Percentiles rank a stretch among this genome's conserved stretches.
phyloP scores from a whole-genome alignment of 2,113 vertebrate genomes.

The Spermophilus dauricus region DNA sequence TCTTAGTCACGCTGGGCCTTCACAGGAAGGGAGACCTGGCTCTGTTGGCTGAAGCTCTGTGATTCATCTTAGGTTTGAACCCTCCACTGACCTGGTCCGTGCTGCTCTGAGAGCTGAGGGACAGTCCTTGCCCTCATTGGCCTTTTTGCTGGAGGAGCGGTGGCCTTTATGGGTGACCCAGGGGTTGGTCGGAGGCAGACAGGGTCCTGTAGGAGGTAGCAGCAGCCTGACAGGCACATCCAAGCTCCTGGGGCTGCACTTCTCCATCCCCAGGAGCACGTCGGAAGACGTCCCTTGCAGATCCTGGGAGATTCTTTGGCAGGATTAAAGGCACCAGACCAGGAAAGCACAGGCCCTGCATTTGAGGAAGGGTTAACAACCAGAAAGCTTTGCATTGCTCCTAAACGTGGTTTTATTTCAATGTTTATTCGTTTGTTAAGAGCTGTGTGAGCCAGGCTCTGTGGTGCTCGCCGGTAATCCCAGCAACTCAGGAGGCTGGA shows the following conservation, averaged over 20 bases:
- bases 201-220: background rate
- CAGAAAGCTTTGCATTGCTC: background rate
- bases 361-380: background rate
- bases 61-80: background rate
- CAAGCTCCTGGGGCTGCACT: background rate
- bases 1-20: background rate
- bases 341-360: background rate
- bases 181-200: background rate
- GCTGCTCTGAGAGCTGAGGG: slow-evolving; percentile 21
- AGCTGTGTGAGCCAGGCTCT: background rate
- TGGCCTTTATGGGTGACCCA: background rate
- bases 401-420: background rate
- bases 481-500: too few relatives aligned
- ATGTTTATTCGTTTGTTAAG: background rate
- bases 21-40: background rate
- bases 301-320: background rate
- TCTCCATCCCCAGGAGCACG: background rate
- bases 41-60: background rate
- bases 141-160: too few relatives aligned
- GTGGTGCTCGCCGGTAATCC: too few relatives aligned
- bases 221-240: background rate
- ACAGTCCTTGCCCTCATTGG: slow-evolving; percentile 34
- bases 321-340: background rate
- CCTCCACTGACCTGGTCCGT: slow-evolving; percentile 38
- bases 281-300: background rate